phyloP scores from a whole-genome alignment of 2,888 invertebrate genomes.

The Plagodis dolabraria region DNA sequence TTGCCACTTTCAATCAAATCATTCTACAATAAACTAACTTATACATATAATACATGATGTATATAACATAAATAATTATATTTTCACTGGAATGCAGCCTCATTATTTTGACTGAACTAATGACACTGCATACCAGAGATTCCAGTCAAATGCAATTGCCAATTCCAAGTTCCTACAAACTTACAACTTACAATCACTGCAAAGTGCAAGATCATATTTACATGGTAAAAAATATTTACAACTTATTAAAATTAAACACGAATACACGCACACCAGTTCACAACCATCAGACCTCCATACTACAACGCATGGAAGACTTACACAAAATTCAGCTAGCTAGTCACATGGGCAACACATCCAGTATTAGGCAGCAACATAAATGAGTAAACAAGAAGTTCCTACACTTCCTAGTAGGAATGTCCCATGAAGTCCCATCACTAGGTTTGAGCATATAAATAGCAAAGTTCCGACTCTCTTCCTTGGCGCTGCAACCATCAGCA shows the following conservation, averaged over 20 bases:
- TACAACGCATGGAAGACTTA: constrained; percentile 71
- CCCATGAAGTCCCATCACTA: constrained; percentile 51
- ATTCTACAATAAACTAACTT: constrained; percentile 39
- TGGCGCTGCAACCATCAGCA: constrained; percentile 10
- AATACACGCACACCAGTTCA: constrained; percentile 41
- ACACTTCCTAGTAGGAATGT: constrained; percentile 33
- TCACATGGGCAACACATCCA: constrained; percentile 43
- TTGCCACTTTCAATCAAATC: constrained; percentile 41
- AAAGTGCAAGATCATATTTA: constrained; percentile 52
- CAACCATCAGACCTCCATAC: constrained; percentile 57
- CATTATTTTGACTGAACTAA: constrained; percentile 18
- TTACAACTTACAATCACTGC: constrained; percentile 78
- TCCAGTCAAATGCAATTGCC: constrained; percentile 46
- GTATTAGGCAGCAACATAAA: constrained; percentile 55
- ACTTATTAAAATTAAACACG: constrained; percentile 60
- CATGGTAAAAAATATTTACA: constrained; percentile 74
- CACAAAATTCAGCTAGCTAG: constrained; percentile 45
- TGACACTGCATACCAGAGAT: constrained; percentile 38
- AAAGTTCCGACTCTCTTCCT: constrained; percentile 38
- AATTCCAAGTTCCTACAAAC: constrained; percentile 56
- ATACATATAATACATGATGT: constrained; percentile 8
- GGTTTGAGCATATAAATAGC: constrained; percentile 64
- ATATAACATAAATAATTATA: background rate
- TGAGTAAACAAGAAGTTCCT: constrained; percentile 46
- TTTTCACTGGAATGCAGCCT: no score